These are phyloP conservation scores for Hoplostethus mediterraneus DNA, from an alignment of 2,797 vertebrate genomes.

Conservation along the genomic window DNA sequence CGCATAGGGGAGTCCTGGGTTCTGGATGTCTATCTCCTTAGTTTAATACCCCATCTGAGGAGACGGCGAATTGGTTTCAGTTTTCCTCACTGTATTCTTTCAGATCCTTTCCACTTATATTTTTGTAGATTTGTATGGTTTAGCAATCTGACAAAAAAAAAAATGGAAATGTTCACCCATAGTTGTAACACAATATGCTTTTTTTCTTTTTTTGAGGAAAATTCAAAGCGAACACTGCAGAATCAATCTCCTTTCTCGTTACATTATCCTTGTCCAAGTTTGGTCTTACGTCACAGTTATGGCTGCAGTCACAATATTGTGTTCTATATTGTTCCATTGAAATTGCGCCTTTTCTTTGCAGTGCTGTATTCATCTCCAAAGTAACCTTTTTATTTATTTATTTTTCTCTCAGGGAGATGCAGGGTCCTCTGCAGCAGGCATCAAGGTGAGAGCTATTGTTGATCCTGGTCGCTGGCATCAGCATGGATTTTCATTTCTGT, in stretches of 20 bases:
- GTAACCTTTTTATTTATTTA: slow-evolving; percentile 5
- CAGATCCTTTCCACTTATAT: slow-evolving; percentile 21
- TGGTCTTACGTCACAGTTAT: slow-evolving; percentile 16
- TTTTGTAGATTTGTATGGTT: slow-evolving; percentile 43
- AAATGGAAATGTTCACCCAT: slow-evolving; percentile 43
- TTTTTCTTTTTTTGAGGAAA: slow-evolving; percentile 24
- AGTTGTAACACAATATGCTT: slow-evolving; percentile 24
- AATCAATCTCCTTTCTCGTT: slow-evolving; percentile 37
- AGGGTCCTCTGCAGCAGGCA: slow-evolving; percentile 97
- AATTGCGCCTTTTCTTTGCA: slow-evolving; percentile 29
- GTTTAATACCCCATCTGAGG: slow-evolving; percentile 45
- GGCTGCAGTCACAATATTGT: slow-evolving; percentile 30
- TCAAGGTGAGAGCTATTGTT: slow-evolving; percentile 90
- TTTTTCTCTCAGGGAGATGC: slow-evolving; percentile 89
- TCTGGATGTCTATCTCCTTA: slow-evolving; percentile 40
- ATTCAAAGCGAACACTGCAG: slow-evolving; percentile 23
- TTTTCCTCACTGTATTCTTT: slow-evolving; percentile 27
- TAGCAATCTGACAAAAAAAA: slow-evolving; percentile 58
- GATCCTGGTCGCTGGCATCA: neutral
- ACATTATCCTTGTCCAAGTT: slow-evolving; percentile 27
- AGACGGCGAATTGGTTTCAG: slow-evolving; percentile 19
- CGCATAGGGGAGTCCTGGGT: slow-evolving; percentile 34
- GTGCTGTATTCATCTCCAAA: slow-evolving; percentile 11
- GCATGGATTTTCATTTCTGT: neutral
- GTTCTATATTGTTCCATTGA: slow-evolving; percentile 33